Evolutionary conservation across 2,888 invertebrate species (phyloP), one percentile per base, ranked within the genome.

Genomic region (Polietes domitor): DNA sequence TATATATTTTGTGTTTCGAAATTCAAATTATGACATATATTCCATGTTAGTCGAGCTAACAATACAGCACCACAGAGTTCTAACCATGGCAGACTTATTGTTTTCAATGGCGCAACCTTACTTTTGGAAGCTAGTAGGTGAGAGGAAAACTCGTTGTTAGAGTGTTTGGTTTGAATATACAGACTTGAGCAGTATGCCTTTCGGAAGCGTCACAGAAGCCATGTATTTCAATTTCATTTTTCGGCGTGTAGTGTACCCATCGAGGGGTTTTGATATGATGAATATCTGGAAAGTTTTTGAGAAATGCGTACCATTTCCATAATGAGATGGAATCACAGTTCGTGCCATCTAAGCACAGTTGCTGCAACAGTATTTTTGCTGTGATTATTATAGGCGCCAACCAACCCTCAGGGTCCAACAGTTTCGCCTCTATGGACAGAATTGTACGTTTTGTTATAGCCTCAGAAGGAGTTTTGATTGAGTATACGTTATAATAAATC

Each of bases 321-420:
- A 47, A 17, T 2, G 50, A 47, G 2, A 26, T 0, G 32, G 70
- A 65, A 17, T 77, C 77, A 65, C 77, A 77, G 12, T 77, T 26
- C 2, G 17, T 53, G 6, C 53, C 53, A 32, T 77, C 55, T 2
- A 77, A 2, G 61, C 10, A 4, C n/a, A n/a, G n/a, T n/a, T n/a
- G n/a, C n/a, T n/a, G n/a, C n/a, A n/a, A n/a, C n/a, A n/a, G n/a
- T n/a, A 61, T 32, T 55, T 74, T 58, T 3, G 61, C 74, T 19
- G n/a, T 4, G 2, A 72, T 17, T 9, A 74, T 37, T 0, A 61
- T 61, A 21, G 74, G 58, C n/a, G n/a, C n/a, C 15, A 61, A 12
- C 32, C 32, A 6, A 68, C 6, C 10, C 37, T 5, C 50, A 15
- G 50, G 50, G 15, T 50, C 50, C 9, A 50, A 50, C n/a, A 50